Evolutionary conservation across 2,797 vertebrate species (phyloP).

Genomic region (Etheostoma nigrum): DNA sequence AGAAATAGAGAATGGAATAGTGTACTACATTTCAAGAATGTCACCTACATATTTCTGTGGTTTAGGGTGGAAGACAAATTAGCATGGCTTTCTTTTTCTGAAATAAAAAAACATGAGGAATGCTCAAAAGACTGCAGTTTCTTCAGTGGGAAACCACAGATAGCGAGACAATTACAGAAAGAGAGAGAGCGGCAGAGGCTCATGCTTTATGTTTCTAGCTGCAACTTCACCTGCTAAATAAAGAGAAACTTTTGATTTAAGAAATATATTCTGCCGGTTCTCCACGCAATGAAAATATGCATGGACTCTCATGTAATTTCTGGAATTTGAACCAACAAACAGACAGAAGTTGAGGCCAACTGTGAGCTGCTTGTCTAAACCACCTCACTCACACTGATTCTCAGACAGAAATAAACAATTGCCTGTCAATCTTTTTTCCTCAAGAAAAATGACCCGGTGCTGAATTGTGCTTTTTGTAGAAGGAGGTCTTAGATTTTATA

Average conservation of each 20-base stretch:
- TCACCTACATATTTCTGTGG: conserved; percentile 48
- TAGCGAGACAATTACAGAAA: background rate
- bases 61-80: conserved; percentile 61
- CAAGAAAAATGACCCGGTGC: conserved; percentile 52
- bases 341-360: conserved; percentile 39
- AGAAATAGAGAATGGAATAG: background rate
- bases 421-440: conserved; percentile 56
- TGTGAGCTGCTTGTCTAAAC: conserved; percentile 39
- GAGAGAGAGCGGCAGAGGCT: background rate
- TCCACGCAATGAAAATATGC: conserved; percentile 35
- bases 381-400: conserved; percentile 31
- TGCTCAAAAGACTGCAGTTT: conserved; percentile 54
- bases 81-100: conserved; percentile 47
- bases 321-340: conserved; percentile 53
- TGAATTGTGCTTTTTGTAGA: conserved; percentile 24
- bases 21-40: conserved; percentile 15
- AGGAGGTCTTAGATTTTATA: conserved; percentile 55
- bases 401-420: conserved; percentile 64
- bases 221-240: conserved; percentile 51
- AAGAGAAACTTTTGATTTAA: conserved; percentile 37
- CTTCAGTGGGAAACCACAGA: conserved; percentile 51
- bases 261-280: conserved; percentile 25
- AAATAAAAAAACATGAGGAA: conserved; percentile 70
- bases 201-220: conserved; percentile 32
- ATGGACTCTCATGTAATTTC: conserved; percentile 20